Conservation (phyloP, 2,888 invertebrate species). For the Achlya flavicornis region DNA sequence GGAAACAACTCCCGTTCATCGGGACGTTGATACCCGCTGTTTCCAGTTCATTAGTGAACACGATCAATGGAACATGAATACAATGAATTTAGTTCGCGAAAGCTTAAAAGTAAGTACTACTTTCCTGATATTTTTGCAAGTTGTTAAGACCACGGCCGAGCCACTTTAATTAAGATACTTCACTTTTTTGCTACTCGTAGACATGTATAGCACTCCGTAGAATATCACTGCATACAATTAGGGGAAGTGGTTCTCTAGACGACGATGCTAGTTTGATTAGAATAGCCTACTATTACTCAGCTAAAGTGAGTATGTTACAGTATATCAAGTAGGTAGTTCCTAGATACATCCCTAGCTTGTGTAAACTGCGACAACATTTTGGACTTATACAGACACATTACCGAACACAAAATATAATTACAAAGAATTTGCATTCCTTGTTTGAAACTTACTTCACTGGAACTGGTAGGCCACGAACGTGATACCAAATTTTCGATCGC, state of each 20-base stretch:
- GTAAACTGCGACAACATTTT: too few relatives aligned
- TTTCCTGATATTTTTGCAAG: too few relatives aligned
- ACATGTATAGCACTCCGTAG: not conserved
- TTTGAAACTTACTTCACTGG: not conserved
- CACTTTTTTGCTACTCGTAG: not conserved
- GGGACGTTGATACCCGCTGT: too few relatives aligned
- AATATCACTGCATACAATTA: constrained; percentile 2
- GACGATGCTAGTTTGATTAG: not conserved
- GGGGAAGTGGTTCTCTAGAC: not conserved
- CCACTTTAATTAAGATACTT: not conserved
- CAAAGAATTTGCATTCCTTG: constrained; percentile 6
- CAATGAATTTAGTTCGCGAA: too few relatives aligned
- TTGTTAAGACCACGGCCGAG: too few relatives aligned
- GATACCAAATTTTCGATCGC: not conserved
- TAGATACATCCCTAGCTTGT: not conserved
- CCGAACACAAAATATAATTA: too few relatives aligned
- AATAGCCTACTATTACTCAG: not conserved
- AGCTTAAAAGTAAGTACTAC: too few relatives aligned
- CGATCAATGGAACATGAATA: too few relatives aligned
- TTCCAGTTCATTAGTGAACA: too few relatives aligned
- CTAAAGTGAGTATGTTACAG: constrained; percentile 1
- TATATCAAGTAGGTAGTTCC: not conserved
- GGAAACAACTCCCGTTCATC: too few relatives aligned
- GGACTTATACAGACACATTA: too few relatives aligned
- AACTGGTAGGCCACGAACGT: not conserved